These are phyloP conservation scores for Charaxes varanes DNA, from an alignment of 1,140 invertebrate species.

Conservation along the genomic window DNA sequence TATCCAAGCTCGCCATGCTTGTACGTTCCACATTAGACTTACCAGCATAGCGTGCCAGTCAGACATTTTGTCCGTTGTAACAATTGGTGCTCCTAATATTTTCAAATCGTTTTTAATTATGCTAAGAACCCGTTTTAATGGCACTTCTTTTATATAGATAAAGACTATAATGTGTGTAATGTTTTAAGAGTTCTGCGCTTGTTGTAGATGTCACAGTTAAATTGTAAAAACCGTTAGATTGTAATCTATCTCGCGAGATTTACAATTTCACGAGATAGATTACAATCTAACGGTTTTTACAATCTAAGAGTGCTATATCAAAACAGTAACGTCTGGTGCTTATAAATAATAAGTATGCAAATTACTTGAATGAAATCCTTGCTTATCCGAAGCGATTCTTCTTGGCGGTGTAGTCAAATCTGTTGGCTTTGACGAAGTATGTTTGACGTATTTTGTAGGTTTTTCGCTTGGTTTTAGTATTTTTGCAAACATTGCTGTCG, in stretches of 20 bases:
- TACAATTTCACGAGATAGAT: too few relatives aligned
- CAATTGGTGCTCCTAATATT: slow-evolving; percentile 38
- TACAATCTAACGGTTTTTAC: too few relatives aligned
- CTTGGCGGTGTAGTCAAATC: neutral
- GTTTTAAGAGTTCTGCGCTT: too few relatives aligned
- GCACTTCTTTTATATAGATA: too few relatives aligned
- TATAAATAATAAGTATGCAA: too few relatives aligned
- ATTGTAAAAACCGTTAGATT: too few relatives aligned
- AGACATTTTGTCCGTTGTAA: slow-evolving; percentile 52
- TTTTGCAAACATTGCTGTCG: slow-evolving; percentile 30
- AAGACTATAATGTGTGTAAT: too few relatives aligned
- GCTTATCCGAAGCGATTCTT: slow-evolving; percentile 15
- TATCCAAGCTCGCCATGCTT: slow-evolving; percentile 58
- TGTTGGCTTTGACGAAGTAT: neutral
- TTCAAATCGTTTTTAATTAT: neutral
- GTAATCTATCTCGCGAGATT: too few relatives aligned
- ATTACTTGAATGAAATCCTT: slow-evolving; percentile 36
- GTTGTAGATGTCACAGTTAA: too few relatives aligned
- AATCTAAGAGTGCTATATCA: too few relatives aligned
- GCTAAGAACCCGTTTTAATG: too few relatives aligned
- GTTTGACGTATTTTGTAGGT: neutral
- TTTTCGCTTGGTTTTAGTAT: slow-evolving; percentile 9
- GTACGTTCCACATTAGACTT: slow-evolving; percentile 59
- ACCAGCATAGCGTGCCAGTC: slow-evolving; percentile 63
- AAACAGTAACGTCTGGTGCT: too few relatives aligned